Conservation (phyloP, 2,888 invertebrate species). For the Tolmerus cingulatus region DNA sequence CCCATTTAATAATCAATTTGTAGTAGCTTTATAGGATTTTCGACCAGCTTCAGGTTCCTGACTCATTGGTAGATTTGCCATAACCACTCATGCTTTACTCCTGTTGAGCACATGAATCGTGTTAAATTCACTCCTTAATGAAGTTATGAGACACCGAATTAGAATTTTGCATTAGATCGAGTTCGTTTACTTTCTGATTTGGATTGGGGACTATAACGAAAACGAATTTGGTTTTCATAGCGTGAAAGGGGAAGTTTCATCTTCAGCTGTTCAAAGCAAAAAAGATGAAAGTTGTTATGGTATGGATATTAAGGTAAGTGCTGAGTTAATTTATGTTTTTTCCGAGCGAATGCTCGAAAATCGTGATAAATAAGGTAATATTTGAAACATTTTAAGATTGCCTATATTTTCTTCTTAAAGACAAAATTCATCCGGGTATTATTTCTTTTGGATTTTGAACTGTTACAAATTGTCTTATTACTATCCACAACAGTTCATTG, state of each 20-base stretch:
- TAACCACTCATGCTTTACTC: neutral
- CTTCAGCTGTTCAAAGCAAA: neutral
- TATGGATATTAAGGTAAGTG: neutral
- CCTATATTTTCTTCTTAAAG: neutral
- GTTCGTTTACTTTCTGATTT: neutral
- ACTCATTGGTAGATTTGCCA: neutral
- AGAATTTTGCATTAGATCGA: slow-evolving; percentile 3
- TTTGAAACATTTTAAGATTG: neutral
- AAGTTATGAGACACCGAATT: slow-evolving; percentile 18
- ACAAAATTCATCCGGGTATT: neutral
- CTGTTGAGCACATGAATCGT: neutral
- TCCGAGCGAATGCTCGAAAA: neutral
- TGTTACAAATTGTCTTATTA: too few relatives aligned
- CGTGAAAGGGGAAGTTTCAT: neutral
- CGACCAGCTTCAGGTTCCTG: neutral
- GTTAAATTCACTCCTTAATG: slow-evolving; percentile 19
- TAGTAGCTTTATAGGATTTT: neutral
- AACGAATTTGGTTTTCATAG: neutral
- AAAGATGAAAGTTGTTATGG: neutral
- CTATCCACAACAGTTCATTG: too few relatives aligned
- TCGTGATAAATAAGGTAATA: neutral
- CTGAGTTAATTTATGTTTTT: neutral
- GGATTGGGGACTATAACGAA: neutral
- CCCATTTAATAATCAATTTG: slow-evolving; percentile 34
- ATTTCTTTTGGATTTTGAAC: too few relatives aligned